Percentiles rank a stretch among this genome's conserved stretches.
Conservation (phyloP, 2,888 invertebrate genomes). For the Taphrorychus bicolor region DNA sequence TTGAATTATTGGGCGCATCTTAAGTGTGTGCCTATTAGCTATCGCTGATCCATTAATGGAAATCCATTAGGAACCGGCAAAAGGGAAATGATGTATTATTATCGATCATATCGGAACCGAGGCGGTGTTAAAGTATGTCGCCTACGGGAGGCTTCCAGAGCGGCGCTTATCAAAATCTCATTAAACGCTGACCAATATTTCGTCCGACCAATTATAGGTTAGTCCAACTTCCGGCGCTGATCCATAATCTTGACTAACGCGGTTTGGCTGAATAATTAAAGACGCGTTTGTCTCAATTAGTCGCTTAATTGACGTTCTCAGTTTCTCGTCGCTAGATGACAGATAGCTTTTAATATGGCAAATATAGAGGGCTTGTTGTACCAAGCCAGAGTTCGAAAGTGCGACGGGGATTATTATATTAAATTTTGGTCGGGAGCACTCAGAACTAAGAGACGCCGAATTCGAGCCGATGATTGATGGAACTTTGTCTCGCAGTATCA, state of each 20-base stretch:
- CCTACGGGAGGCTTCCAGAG: background rate
- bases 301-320: conserved; percentile 38
- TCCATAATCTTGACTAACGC: conserved; percentile 36
- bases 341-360: conserved; percentile 37
- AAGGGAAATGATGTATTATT: conserved; percentile 1
- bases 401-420: conserved; percentile 15
- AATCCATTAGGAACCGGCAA: background rate
- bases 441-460: background rate
- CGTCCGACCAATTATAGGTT: conserved; percentile 24
- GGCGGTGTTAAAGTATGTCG: background rate
- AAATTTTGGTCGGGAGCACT: conserved; percentile 2
- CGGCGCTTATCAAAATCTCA: conserved; percentile 13
- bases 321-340: conserved; percentile 31
- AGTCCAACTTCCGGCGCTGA: conserved; percentile 24
- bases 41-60: background rate
- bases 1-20: background rate
- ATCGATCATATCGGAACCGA: background rate
- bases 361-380: conserved; percentile 22
- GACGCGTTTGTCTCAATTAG: conserved; percentile 42
- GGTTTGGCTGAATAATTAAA: conserved; percentile 39
- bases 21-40: background rate
- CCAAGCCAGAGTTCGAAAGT: conserved; percentile 22
- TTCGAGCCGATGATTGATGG: background rate
- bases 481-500: background rate
- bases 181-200: conserved; percentile 28